A percentile compares a stretch with the other conserved stretches of the same genome.
Evolutionary conservation across 2,113 vertebrate species (phyloP).

Genomic region (Podarcis cretensis): DNA sequence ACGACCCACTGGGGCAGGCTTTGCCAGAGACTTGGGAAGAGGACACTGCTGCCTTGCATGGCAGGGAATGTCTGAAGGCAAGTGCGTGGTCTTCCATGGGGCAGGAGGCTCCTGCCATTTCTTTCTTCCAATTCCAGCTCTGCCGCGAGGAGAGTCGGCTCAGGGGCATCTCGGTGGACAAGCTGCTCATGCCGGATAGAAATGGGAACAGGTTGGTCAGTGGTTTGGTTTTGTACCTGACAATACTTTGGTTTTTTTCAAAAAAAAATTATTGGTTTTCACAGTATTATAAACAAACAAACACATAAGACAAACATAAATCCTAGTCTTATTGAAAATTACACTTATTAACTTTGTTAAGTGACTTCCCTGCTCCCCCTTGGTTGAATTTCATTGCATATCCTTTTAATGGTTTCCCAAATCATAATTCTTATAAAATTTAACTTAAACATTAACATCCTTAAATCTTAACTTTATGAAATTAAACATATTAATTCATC

Average conservation of each 20-base stretch:
- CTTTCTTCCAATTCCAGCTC: constrained; percentile 84
- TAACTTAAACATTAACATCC: no score
- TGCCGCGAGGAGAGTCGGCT: constrained; percentile 75
- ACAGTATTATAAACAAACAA: no score
- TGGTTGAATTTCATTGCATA: no score
- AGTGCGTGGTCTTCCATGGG: fast-evolving
- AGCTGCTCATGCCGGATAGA: constrained; percentile 70
- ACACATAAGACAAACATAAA: no score
- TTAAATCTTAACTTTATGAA: no score
- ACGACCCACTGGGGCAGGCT: not conserved
- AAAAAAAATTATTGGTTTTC: no score
- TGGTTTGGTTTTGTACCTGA: not conserved
- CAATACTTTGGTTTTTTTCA: not conserved
- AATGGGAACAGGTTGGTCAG: constrained; percentile 76
- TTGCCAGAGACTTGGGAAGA: not conserved
- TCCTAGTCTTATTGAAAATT: no score
- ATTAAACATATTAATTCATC: no score
- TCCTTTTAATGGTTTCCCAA: no score
- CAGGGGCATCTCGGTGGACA: constrained; percentile 60
- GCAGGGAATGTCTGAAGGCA: fast-evolving
- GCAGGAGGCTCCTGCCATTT: constrained; percentile 57
- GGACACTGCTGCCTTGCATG: fast-evolving
- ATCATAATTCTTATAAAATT: no score
- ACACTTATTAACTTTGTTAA: no score
- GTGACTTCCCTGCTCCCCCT: no score